A percentile compares a stretch with the other conserved stretches of the same genome.
Conservation (phyloP, 2,888 invertebrate genomes). For the Drosophila tanythrix region DNA sequence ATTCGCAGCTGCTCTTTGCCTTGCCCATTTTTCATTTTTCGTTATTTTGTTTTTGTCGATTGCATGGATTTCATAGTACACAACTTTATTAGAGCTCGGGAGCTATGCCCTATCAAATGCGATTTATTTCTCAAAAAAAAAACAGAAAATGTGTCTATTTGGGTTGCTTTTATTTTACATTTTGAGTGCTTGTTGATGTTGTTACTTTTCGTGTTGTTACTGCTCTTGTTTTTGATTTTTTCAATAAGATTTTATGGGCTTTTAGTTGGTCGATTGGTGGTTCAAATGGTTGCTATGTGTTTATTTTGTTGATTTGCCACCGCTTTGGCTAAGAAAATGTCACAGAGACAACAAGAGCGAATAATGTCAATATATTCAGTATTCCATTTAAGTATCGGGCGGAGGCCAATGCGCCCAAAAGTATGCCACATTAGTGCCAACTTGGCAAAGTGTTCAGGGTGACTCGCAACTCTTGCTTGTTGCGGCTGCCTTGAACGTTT, state of each 20-base stretch:
- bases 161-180: slow-evolving; percentile 45
- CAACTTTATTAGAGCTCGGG: slow-evolving; percentile 41
- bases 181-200: slow-evolving; percentile 35
- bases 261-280: slow-evolving; percentile 68
- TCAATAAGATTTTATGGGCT: slow-evolving; percentile 69
- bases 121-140: slow-evolving; percentile 4
- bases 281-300: slow-evolving; percentile 38
- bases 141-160: slow-evolving; percentile 39
- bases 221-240: slow-evolving; percentile 59
- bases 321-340: slow-evolving; percentile 7
- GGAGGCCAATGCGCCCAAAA: slow-evolving; percentile 40
- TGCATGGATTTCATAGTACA: slow-evolving; percentile 34
- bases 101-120: slow-evolving; percentile 17
- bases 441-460: slow-evolving; percentile 6
- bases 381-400: slow-evolving; percentile 23
- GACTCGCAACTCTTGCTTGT: slow-evolving; percentile 20
- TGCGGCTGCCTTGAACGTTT: slow-evolving; percentile 72
- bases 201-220: slow-evolving; percentile 1
- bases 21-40: background rate
- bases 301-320: slow-evolving; percentile 24
- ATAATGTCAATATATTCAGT: slow-evolving; percentile 36
- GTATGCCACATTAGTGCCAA: slow-evolving; percentile 51
- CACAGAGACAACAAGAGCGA: slow-evolving; percentile 2
- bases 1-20: slow-evolving; percentile 9
- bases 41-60: slow-evolving; percentile 19